Evolutionary conservation across 2,113 vertebrate species (phyloP).

Genomic region (Tricholaema leucomelas): DNA sequence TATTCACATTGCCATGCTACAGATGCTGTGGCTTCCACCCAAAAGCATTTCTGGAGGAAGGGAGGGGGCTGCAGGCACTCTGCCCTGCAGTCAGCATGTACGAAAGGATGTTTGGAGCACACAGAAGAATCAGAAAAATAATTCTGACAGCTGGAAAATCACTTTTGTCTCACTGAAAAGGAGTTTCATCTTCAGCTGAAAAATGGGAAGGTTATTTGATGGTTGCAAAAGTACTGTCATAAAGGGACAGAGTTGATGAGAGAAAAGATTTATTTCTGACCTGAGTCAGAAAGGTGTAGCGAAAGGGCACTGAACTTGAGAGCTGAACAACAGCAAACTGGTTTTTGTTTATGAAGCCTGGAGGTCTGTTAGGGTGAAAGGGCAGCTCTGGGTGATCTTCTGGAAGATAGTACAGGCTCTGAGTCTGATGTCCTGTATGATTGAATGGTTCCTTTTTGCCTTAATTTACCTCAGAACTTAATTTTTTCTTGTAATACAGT

Average conservation of each 20-base stretch:
- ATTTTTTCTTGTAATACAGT: neutral
- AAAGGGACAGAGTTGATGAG: neutral
- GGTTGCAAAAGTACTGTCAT: neutral
- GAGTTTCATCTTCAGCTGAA: neutral
- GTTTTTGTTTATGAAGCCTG: neutral
- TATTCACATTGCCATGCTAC: conserved; percentile 2
- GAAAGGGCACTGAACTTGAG: neutral
- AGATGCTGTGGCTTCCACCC: conserved; percentile 24
- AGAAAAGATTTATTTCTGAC: neutral
- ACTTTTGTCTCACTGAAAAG: neutral
- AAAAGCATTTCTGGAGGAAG: conserved; percentile 47
- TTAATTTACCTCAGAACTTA: neutral
- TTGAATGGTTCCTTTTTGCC: neutral
- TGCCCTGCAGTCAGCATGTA: conserved; percentile 19
- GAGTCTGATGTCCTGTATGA: neutral
- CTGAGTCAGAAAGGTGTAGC: neutral
- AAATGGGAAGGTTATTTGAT: neutral
- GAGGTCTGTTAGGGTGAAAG: neutral
- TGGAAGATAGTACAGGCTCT: neutral
- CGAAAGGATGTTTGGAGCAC: neutral
- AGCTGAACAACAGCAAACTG: neutral
- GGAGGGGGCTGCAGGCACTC: conserved; percentile 19
- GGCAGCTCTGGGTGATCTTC: neutral
- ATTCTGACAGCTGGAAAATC: conserved; percentile 51
- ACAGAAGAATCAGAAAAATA: conserved; percentile 1